Evolutionary conservation across 2,888 invertebrate species (phyloP), one percentile per base, ranked within the genome.

Genomic region (Hyposoter didymator): DNA sequence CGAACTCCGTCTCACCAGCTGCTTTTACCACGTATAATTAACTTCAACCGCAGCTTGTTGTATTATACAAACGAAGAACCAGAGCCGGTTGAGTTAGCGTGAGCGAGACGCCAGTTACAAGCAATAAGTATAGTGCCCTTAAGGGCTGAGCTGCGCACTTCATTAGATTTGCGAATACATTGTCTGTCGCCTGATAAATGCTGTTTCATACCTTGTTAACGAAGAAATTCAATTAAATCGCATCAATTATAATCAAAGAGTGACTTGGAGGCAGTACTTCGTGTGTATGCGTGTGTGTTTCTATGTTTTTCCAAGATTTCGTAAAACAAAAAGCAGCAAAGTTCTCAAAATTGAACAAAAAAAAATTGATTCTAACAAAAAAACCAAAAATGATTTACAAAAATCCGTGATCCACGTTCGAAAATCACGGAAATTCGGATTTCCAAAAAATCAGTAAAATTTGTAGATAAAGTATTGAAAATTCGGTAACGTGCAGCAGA

Each of bases 31-130:
- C 49, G 76, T 78, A 76, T 85, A 85, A 85, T 85, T 85, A 85
- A 83, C 79, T 83, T 78, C 49, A 85, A 83, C 85, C 79, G 72
- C 85, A 79, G 76, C 82, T 80, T 80, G 80, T 79, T 78, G 82
- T 80, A 80, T 85, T 80, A 76, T 80, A 83, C 82, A 74, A 85
- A 83, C 76, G 81, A 72, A 82, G 78, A 83, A 84, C 72, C 70
- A 72, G 78, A 28, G 45, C 55, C 62, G 8, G 55, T 45, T 73
- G 55, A 80, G 32, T 62, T 43, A 49, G 76, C 55, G 73, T 70
- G 74, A 59, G 75, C 70, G 62, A 74, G 64, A 82, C 66, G 43
- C 47, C 73, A 67, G 74, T 70, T 66, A 83, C 66, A 47, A 64
- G 80, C 82, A 66, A 62, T 19, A 62, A 32, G 59, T n/a, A 79